A percentile compares a stretch with the other conserved stretches of the same genome.
Conservation (phyloP, 2,797 vertebrate genomes). For the Falco rusticolus region DNA sequence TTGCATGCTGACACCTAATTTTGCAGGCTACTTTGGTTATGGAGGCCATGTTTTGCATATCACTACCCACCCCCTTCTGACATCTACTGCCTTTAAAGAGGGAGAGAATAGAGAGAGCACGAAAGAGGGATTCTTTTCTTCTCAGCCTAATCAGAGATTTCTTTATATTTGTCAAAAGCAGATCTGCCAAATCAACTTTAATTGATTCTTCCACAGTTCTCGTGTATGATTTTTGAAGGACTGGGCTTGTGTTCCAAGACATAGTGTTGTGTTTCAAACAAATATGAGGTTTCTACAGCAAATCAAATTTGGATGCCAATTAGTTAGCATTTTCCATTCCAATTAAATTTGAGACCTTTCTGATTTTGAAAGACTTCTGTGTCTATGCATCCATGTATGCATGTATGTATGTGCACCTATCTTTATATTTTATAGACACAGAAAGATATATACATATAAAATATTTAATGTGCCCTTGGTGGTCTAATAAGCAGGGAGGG, state of each 20-base stretch:
- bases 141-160: constrained; percentile 79
- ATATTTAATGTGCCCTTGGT: constrained; percentile 62
- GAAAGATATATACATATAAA: constrained; percentile 17
- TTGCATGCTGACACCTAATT: constrained; percentile 99
- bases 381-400: constrained; percentile 8
- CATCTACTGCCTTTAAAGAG: constrained; percentile 90
- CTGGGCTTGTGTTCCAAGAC: constrained; percentile 78
- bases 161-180: constrained; percentile 84
- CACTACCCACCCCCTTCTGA: constrained; percentile 87
- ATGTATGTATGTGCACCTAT: neutral
- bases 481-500: constrained; percentile 74
- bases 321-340: constrained; percentile 83
- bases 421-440: constrained; percentile 33
- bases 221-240: constrained; percentile 80
- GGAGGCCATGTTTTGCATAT: constrained; percentile 98
- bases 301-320: constrained; percentile 84
- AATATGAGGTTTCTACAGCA: constrained; percentile 81
- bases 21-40: constrained; percentile 97
- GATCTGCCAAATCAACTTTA: constrained; percentile 90
- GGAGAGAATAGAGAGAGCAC: constrained; percentile 77
- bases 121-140: constrained; percentile 78
- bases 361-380: constrained; percentile 76
- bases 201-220: constrained; percentile 85
- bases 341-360: constrained; percentile 83
- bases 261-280: constrained; percentile 81